These are phyloP conservation scores for Perdix hodgsoniae DNA, from an alignment of 2,797 vertebrate species.

Conservation along the genomic window DNA sequence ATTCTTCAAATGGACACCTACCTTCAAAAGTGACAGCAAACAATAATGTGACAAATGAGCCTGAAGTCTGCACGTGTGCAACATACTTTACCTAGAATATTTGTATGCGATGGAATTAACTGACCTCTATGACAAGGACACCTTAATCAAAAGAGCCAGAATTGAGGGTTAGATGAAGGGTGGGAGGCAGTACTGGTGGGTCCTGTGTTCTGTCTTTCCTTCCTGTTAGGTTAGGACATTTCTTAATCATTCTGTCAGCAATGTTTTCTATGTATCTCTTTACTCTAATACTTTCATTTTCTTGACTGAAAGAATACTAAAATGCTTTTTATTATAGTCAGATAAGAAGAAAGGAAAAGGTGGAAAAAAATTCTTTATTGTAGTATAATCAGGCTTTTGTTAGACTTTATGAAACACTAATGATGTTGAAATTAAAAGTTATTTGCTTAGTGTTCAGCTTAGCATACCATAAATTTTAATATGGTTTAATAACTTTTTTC, in stretches of 20 bases:
- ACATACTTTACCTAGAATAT: constrained; percentile 81
- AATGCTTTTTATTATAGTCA: background rate
- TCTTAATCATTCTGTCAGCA: constrained; percentile 65
- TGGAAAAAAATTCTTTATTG: background rate
- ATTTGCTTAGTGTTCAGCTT: constrained; percentile 30
- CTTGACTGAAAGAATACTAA: constrained; percentile 36
- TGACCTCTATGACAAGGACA: constrained; percentile 91
- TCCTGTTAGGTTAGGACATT: constrained; percentile 43
- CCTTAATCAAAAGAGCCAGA: constrained; percentile 77
- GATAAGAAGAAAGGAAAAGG: background rate
- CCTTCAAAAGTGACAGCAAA: constrained; percentile 89
- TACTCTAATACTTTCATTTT: constrained; percentile 34
- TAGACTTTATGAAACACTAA: constrained; percentile 50
- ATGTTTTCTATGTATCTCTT: constrained; percentile 18
- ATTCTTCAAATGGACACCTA: constrained; percentile 98
- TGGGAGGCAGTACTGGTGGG: background rate
- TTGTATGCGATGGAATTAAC: constrained; percentile 82
- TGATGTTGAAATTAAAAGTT: constrained; percentile 57
- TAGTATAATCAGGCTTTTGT: constrained; percentile 33
- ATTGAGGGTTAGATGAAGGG: background rate
- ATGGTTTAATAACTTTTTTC: constrained; percentile 15
- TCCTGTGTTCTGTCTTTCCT: constrained; percentile 42
- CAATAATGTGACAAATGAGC: constrained; percentile 94
- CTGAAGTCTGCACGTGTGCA: constrained; percentile 85
- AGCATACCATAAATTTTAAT: background rate